Evolutionary conservation across 2,888 invertebrate species (phyloP).

Genomic region (Trichopoda pennipes): DNA sequence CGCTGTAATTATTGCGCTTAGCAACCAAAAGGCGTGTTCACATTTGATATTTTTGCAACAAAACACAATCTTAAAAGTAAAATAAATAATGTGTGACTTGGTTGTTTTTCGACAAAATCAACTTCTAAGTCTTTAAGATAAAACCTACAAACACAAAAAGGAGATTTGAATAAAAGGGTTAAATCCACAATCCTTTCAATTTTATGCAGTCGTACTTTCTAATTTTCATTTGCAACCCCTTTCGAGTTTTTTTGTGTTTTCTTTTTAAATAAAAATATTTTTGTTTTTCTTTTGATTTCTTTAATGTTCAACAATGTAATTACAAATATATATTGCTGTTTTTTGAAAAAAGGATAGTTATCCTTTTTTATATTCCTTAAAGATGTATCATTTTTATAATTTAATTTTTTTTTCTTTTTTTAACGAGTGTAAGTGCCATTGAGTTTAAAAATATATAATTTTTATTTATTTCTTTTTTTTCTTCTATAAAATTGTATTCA

Average conservation of each 20-base stretch:
- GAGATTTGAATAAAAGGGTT: conserved; percentile 6
- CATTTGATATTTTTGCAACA: conserved; percentile 14
- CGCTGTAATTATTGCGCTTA: conserved; percentile 43
- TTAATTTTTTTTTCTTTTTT: conserved; percentile 1
- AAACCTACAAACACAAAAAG: conserved; percentile 37
- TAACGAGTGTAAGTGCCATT: conserved; percentile 58
- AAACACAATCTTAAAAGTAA: conserved; percentile 13
- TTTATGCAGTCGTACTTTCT: not conserved
- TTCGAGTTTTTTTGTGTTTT: not conserved
- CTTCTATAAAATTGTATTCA: not conserved
- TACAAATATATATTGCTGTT: conserved; percentile 41
- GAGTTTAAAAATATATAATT: conserved; percentile 29
- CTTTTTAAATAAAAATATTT: conserved; percentile 6
- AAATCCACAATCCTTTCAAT: conserved; percentile 17
- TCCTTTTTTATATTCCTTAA: conserved; percentile 8
- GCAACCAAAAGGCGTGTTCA: conserved; percentile 65
- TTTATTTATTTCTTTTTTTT: not conserved
- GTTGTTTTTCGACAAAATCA: conserved; percentile 40
- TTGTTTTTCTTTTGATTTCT: conserved; percentile 39
- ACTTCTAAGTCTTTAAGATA: conserved; percentile 50
- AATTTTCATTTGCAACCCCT: conserved; percentile 44
- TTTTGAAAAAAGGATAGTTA: conserved; percentile 18
- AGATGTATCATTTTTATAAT: conserved; percentile 34
- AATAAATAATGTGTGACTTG: conserved; percentile 26
- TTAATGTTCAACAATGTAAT: conserved; percentile 51